phyloP scores from a whole-genome alignment of 2,797 vertebrate species.

The Xiphorhynchus erythropygius region DNA sequence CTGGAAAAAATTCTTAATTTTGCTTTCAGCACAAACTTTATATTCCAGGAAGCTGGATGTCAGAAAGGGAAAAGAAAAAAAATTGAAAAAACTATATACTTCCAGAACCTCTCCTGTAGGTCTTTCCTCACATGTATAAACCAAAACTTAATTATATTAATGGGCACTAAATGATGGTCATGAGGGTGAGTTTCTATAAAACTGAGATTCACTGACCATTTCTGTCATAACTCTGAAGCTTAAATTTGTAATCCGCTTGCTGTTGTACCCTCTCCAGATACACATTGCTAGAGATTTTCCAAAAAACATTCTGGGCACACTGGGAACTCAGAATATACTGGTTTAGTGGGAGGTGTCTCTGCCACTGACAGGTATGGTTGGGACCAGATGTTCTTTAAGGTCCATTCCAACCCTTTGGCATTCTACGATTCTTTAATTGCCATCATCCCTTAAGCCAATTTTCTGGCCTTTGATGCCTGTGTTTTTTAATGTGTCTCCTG shows the following conservation, averaged over 20 bases:
- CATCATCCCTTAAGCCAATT: background rate
- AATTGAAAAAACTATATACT: background rate
- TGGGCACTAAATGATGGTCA: accelerated
- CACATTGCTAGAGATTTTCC: background rate
- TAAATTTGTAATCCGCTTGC: background rate
- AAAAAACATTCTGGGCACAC: accelerated
- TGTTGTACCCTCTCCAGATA: background rate
- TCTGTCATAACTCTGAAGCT: background rate
- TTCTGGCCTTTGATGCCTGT: background rate
- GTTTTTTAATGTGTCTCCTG: background rate
- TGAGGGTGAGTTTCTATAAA: background rate
- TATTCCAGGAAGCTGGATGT: background rate
- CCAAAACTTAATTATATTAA: background rate
- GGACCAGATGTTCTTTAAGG: background rate
- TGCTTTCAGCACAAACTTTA: background rate
- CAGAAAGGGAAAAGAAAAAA: background rate
- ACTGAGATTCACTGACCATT: background rate
- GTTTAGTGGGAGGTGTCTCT: background rate
- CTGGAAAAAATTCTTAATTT: background rate
- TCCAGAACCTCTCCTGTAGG: background rate
- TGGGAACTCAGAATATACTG: background rate
- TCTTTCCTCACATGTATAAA: background rate
- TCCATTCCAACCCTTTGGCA: background rate
- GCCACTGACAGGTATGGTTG: too few relatives aligned
- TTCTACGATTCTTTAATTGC: background rate